Evolutionary conservation across 2,113 vertebrate species (phyloP), one percentile per base, ranked within the genome.

Genomic region (Paralichthys olivaceus): DNA sequence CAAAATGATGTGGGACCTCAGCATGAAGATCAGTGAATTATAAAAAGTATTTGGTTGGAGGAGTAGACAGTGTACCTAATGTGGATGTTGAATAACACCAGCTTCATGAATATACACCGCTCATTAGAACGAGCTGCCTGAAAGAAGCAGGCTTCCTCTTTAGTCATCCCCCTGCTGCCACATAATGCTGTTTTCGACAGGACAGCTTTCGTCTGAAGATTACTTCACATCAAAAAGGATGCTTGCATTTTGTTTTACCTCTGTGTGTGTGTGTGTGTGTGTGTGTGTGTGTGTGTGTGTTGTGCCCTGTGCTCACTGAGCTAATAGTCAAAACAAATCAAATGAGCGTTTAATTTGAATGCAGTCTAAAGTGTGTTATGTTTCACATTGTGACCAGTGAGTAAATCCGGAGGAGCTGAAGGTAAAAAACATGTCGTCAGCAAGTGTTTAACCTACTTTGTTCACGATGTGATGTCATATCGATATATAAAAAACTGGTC

Each of bases 141-240:
- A 25, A 61, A 19, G 37, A 23, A 69, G 34, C 12, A 45, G 22
- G 2, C 25, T 51, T 57, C 22, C 5, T 37, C 15, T 25, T 53
- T 53, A 37, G 26, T 19, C 32, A 25, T 37, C 15, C n/a, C 5
- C 25, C 20, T 40, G 4, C 23, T 61, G 5, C 54, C 20, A 67
- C 51, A 51, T 13, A 19, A 25, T 19, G 25, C 5, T 13, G 13
- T 25, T 55, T 65, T 22, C 20, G 59, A 12, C 17, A 32, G 7
- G 7, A 29, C 26, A 49, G 26, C 34, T 25, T 54, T 37, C 22
- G 22, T 37, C n/a, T n/a, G n/a, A n/a, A n/a, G n/a, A n/a, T n/a
- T n/a, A n/a, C n/a, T n/a, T 1, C 25, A 37, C 34, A 70, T 57
- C 25, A 64, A 58, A 67, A 29, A 74, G 75, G 26, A n/a, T n/a